A percentile compares a stretch with the other conserved stretches of the same genome.
Evolutionary conservation across 2,888 invertebrate genomes (phyloP).

Genomic region (Ormyrus rosae): DNA sequence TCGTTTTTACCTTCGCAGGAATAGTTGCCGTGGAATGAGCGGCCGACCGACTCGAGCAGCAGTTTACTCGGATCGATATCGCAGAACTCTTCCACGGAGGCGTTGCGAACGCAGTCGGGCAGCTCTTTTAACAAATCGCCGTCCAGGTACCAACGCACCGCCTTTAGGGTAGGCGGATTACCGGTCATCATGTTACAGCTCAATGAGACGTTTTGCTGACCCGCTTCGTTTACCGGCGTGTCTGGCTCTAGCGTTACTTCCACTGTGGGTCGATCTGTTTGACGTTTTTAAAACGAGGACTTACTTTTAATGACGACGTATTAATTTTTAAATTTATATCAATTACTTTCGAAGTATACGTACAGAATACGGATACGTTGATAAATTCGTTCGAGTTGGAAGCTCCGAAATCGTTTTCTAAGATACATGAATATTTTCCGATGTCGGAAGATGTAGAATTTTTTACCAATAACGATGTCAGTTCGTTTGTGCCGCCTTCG

Average conservation of each 20-base stretch:
- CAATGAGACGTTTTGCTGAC: constrained; percentile 87
- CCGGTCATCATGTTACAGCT: constrained; percentile 88
- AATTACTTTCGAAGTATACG: constrained; percentile 74
- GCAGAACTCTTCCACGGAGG: constrained; percentile 79
- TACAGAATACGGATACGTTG: constrained; percentile 89
- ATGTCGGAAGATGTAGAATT: constrained; percentile 87
- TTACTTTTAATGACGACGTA: too few species aligned
- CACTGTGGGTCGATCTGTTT: constrained; percentile 86
- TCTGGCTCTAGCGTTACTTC: constrained; percentile 86
- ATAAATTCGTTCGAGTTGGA: constrained; percentile 85
- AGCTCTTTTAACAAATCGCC: constrained; percentile 89
- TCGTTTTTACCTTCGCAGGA: constrained; percentile 93
- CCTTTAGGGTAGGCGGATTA: constrained; percentile 84
- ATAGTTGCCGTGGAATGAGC: constrained; percentile 95
- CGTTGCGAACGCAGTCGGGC: constrained; percentile 84
- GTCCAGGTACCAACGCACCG: constrained; percentile 92
- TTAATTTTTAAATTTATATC: neutral
- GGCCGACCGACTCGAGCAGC: constrained; percentile 89
- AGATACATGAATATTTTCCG: constrained; percentile 89
- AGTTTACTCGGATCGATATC: constrained; percentile 92
- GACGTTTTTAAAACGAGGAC: neutral
- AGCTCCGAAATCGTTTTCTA: constrained; percentile 88
- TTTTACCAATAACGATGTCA: constrained; percentile 86
- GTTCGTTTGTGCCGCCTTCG: constrained; percentile 85
- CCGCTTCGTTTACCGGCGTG: constrained; percentile 86